Conservation (phyloP, 2,888 invertebrate species). For the Ceraclea dissimilis region DNA sequence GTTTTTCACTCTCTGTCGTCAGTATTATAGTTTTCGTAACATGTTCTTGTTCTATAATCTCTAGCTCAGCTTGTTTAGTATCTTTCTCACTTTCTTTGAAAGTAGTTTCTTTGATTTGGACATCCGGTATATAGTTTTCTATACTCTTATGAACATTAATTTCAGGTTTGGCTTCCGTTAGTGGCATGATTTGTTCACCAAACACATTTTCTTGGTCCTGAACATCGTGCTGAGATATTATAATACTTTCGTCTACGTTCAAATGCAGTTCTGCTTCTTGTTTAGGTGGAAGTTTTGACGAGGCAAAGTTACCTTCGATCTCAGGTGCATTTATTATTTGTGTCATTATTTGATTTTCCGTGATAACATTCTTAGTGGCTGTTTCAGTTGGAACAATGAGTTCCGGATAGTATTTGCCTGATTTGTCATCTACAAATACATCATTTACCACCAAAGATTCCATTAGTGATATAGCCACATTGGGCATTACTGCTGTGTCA, state of each 20-base stretch:
- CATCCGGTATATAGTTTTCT: slow-evolving; percentile 52
- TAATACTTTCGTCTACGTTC: slow-evolving; percentile 53
- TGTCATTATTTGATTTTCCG: slow-evolving; percentile 58
- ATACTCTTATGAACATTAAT: slow-evolving; percentile 46
- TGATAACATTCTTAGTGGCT: slow-evolving; percentile 56
- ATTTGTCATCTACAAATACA: slow-evolving; percentile 60
- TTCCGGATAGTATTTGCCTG: slow-evolving; percentile 72
- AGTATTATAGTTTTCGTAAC: slow-evolving; percentile 51
- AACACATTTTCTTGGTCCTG: slow-evolving; percentile 62
- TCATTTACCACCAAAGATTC: slow-evolving; percentile 62
- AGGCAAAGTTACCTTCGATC: slow-evolving; percentile 55
- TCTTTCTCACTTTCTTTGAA: slow-evolving; percentile 42
- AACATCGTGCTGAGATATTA: slow-evolving; percentile 46
- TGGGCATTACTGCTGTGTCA: slow-evolving; percentile 49
- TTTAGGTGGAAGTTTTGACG: slow-evolving; percentile 50
- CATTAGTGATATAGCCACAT: slow-evolving; percentile 52
- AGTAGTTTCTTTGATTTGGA: slow-evolving; percentile 58
- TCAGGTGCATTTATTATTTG: slow-evolving; percentile 61
- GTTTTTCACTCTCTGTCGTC: slow-evolving; percentile 52
- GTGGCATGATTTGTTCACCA: slow-evolving; percentile 33
- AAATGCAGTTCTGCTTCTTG: slow-evolving; percentile 55
- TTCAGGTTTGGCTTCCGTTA: slow-evolving; percentile 36
- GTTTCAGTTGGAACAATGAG: slow-evolving; percentile 72
- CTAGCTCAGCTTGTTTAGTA: slow-evolving; percentile 50
- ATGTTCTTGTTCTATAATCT: slow-evolving; percentile 55